Base-by-base conservation (phyloP, 2,888 invertebrate species). In the Meiosimyza platycephala region DNA sequence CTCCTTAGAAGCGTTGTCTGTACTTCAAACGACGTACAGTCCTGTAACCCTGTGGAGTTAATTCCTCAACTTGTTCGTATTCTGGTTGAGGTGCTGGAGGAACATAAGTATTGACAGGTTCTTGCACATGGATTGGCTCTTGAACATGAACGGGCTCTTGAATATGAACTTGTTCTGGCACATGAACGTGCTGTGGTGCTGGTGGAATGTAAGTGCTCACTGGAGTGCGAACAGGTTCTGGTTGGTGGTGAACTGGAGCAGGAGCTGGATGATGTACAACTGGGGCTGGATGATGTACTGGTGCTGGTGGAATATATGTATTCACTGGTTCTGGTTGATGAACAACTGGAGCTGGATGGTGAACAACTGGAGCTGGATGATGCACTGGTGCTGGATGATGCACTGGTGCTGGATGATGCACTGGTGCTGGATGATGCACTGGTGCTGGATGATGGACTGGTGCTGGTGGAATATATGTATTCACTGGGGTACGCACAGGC, bases 21-120 rank as follows among this genome's bases (percentile, higher is more conserved):
- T 28, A 11, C 54, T 51, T 40, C 2, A 72, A 55, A 15, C 63
- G 54, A 16, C 62, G 68, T 6, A 54, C 63, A 5, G 68, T 68
- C 60, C 52, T n/a, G 28, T 72, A 72, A 48, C 67, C 72, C 55
- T 72, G 22, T 12, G 72, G 67, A 16, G 72, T 72, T 9, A 72
- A 62, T 18, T 54, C 60, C 48, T 72, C 72, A 6, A 67, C 60
- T 13, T 52, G 13, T 54, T 72, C 72, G 60, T 67, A 72, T 11
- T 68, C 6, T 64, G 13, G 7, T 64, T 64, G 9, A 54, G 16
- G 66, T 22, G 54, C 54, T 40, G 66, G 55, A 6, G 55, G 54
- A 40, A 67, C 15, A 40, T 67, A 55, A 16, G 7, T 22, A 16
- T 55, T 54, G 11, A 54, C 47, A 5, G 66, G 33, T 33, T 28